These are phyloP conservation scores for Apis mellifera DNA, from an alignment of 1,140 invertebrate species.

Conservation along the genomic window Amel_HAv3.1 CM009944.2:3337001-3337500, in stretches of 20 bases:
- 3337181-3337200: slow-evolving; percentile 40
- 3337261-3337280: not conserved
- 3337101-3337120: slow-evolving; percentile 26
- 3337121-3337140: no score
- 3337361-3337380: no score
- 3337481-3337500: no score
- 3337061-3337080: slow-evolving; percentile 55
- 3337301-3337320: slow-evolving; percentile 25
- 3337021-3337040: slow-evolving; percentile 44
- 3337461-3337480: no score
- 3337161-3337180: slow-evolving; percentile 17
- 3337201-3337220: slow-evolving; percentile 47
- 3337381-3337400: no score
- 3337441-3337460: no score
- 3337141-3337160: slow-evolving; percentile 3
- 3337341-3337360: no score
- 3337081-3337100: slow-evolving; percentile 55
- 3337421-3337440: no score
- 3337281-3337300: not conserved
- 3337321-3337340: slow-evolving; percentile 2
- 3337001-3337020: slow-evolving; percentile 13
- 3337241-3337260: not conserved
- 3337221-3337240: slow-evolving; percentile 15
- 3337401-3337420: no score
- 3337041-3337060: slow-evolving; percentile 14